Base-by-base conservation (phyloP, 35 echinoderm and acorn worm species). In the Diadema setosum region DNA sequence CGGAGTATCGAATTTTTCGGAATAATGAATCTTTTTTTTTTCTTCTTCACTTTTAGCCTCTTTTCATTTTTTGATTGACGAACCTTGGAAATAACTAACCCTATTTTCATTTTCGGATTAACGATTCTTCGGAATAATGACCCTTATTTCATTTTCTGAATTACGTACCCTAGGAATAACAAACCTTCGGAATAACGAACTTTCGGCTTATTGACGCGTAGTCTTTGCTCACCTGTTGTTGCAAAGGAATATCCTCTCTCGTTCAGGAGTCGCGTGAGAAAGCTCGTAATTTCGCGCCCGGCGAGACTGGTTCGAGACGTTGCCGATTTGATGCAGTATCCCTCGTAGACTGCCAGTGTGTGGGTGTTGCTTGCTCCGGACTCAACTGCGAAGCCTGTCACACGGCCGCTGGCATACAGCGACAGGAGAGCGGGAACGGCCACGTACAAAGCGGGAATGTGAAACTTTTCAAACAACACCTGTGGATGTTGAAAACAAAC, bases 391-490 rank as follows among this genome's bases (percentile, higher is more conserved):
- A 96, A 85, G 59, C 94, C 94, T 20, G 89, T 91, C 59, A 81
- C 86, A 48, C 89, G 94, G 52, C 94, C 94, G 65, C 65, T 82
- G 17, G 94, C 75, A 48, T 96, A 96, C 0, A 96, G 85, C 18
- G 94, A 96, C 36, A 96, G 85, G 20, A 91, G 89, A 45, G 92
- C 87, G 37, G 87, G 92, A 58, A 85, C 90, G 21, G 92, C 92
- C 34, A 95, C 84, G 63, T 95, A 95, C 52, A 91, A 64, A 34
- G 88, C 82, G 32, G 93, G 93, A 41, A 89, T 81, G 29, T 95
- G 85, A 82, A 95, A 95, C 20, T 70, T 95, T 59, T 95, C 93
- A 40, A 95, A 95, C 93, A 95, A 91, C 34, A 91, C 87, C 88
- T 95, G 80, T 36, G 39, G 45, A 44, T 24, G 26, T 52, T 26